Conservation (phyloP, 2,888 invertebrate genomes). For the Pantelozetes paolii region DNA sequence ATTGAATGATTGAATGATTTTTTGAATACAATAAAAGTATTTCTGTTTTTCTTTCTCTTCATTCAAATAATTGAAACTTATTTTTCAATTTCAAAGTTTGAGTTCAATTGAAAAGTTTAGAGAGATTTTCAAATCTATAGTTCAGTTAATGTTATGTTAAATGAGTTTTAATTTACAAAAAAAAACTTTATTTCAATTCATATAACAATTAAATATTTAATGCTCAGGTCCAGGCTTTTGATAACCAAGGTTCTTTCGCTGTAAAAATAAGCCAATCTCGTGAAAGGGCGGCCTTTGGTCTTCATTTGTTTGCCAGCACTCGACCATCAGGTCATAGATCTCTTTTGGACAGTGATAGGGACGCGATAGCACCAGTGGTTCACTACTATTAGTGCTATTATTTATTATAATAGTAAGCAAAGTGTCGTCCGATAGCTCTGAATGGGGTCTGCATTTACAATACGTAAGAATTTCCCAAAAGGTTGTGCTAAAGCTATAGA, state of each 20-base stretch:
- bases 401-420: conserved; percentile 68
- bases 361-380: conserved; percentile 57
- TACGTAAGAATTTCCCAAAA: conserved; percentile 78
- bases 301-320: conserved; percentile 81
- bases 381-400: background rate
- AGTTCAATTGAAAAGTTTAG: background rate
- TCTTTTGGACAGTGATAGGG: conserved; percentile 76
- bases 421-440: conserved; percentile 68
- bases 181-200: background rate
- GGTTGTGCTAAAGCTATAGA: conserved; percentile 84
- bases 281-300: conserved; percentile 76
- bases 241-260: conserved; percentile 65
- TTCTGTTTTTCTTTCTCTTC: background rate
- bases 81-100: background rate
- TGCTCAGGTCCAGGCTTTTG: background rate
- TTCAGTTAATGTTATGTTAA: background rate
- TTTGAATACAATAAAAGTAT: background rate
- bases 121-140: background rate
- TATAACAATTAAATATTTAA: background rate
- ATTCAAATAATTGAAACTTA: no score
- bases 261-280: conserved; percentile 80
- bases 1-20: no score
- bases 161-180: background rate
- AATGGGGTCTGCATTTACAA: conserved; percentile 72
- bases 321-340: conserved; percentile 83